phyloP scores from a whole-genome alignment of 2,888 invertebrate genomes.

The Microplitis manilae region DNA sequence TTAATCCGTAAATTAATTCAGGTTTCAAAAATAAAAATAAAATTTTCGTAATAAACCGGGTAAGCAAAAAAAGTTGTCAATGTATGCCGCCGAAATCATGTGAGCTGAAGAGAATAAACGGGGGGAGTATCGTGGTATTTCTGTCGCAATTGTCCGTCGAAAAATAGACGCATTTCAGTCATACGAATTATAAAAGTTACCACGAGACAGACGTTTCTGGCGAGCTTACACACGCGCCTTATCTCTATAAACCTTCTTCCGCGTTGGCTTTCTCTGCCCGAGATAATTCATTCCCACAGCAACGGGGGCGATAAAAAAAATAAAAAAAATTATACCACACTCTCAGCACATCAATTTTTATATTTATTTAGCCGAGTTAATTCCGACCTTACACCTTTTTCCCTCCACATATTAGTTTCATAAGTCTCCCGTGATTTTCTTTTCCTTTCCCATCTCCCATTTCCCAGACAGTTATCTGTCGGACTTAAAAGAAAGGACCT shows the following conservation, averaged over 20 bases:
- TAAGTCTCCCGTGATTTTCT: neutral
- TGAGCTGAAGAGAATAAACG: conserved; percentile 64
- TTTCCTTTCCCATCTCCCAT: conserved; percentile 1
- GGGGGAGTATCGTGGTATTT: conserved; percentile 66
- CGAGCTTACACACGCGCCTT: neutral
- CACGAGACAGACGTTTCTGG: conserved; percentile 38
- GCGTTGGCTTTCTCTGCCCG: conserved; percentile 44
- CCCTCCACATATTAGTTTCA: neutral
- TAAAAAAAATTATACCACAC: neutral
- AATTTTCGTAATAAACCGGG: neutral
- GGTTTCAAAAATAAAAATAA: neutral
- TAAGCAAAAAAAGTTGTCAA: neutral
- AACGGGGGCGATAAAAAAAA: too few relatives aligned
- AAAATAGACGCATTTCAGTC: conserved; percentile 67
- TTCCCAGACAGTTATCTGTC: neutral
- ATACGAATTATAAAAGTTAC: conserved; percentile 66
- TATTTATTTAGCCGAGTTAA: neutral
- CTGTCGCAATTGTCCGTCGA: conserved; percentile 70
- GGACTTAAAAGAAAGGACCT: neutral
- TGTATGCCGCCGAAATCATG: conserved; percentile 57
- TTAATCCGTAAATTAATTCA: neutral
- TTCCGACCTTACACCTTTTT: neutral
- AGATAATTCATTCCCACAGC: conserved; percentile 22
- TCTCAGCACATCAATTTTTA: neutral
- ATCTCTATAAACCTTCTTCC: conserved; percentile 41